These are phyloP conservation scores for Lasiurus borealis DNA, from an alignment of 2,113 vertebrate species.

Conservation along the genomic window DNA sequence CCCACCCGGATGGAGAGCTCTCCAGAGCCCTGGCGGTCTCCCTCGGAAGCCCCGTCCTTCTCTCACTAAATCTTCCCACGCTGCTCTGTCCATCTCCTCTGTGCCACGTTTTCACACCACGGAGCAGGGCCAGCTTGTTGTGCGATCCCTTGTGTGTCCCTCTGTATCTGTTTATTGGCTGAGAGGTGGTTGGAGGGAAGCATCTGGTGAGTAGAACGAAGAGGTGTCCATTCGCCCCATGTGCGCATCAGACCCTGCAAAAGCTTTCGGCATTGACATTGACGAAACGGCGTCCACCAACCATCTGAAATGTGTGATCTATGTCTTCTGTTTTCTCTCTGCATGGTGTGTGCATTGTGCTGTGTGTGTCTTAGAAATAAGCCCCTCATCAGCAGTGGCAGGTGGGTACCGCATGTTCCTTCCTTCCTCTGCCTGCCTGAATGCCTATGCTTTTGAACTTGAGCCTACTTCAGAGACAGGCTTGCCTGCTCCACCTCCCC, in stretches of 20 bases:
- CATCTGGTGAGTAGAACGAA: neutral
- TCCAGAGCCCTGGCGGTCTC: neutral
- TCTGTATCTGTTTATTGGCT: conserved; percentile 14
- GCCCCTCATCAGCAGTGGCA: conserved; percentile 83
- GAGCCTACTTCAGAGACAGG: conserved; percentile 57
- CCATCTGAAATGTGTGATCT: conserved; percentile 86
- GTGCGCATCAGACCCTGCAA: conserved; percentile 45
- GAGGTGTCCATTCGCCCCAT: neutral
- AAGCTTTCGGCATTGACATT: conserved; percentile 65
- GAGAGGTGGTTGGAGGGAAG: conserved; percentile 16
- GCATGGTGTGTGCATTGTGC: conserved; percentile 83
- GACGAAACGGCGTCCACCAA: conserved; percentile 77
- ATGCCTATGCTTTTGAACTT: conserved; percentile 65
- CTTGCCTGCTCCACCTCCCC: conserved; percentile 66
- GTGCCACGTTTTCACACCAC: conserved; percentile 36
- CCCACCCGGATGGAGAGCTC: neutral
- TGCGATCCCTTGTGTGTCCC: conserved; percentile 6
- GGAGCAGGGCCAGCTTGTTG: neutral
- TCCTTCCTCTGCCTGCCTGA: conserved; percentile 83
- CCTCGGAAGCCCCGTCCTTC: neutral
- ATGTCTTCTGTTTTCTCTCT: conserved; percentile 82
- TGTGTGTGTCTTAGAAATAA: conserved; percentile 87
- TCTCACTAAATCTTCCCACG: neutral
- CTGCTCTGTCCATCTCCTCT: neutral
- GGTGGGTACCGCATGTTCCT: conserved; percentile 85